Evolutionary conservation across 2,888 invertebrate genomes (phyloP), one percentile per base, ranked within the genome.

Genomic region (Carterocephalus palaemon): DNA sequence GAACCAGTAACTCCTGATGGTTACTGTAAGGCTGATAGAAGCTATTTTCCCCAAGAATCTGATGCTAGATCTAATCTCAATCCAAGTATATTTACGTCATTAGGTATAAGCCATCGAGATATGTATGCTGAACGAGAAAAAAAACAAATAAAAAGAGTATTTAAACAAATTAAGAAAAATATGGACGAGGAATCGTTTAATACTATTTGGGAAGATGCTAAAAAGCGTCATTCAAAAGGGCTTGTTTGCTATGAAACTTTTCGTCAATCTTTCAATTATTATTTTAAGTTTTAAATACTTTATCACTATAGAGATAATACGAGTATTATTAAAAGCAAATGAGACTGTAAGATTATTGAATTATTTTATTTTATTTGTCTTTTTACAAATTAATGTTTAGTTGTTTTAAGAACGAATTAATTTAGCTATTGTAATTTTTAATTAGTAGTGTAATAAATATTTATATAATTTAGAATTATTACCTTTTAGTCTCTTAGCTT

Each of bases 401-500:
- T n/a, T n/a, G n/a, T n/a, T n/a, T n/a, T n/a, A n/a, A n/a, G n/a
- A n/a, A n/a, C n/a, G n/a, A n/a, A n/a, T n/a, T n/a, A n/a, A n/a
- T n/a, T n/a, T n/a, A n/a, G n/a, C n/a, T n/a, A n/a, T n/a, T n/a
- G n/a, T n/a, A n/a, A 19, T 19, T 4, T 19, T 19, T 19, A 19
- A 3, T 19, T 19, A 19, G 19, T 19, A 4, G 19, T 32, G 13
- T 32, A 32, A 17, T 10, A 28, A 28, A 9, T 5, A 4, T 16
- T 15, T 2, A 15, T 16, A 29, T 8, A 29, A n/a, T 16, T 1
- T 6, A 19, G 12, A 12, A 24, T 9, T 12, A n/a, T 19, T 80
- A 93, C 93, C 89, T 84, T 91, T 93, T 1, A 93, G 75, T 79
- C 90, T 89, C 57, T 89, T 89, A 28, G 90, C 90, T 73, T 93